Base-by-base conservation (phyloP, 1,140 invertebrate species). In the Ceratosolen fusciceps region DNA sequence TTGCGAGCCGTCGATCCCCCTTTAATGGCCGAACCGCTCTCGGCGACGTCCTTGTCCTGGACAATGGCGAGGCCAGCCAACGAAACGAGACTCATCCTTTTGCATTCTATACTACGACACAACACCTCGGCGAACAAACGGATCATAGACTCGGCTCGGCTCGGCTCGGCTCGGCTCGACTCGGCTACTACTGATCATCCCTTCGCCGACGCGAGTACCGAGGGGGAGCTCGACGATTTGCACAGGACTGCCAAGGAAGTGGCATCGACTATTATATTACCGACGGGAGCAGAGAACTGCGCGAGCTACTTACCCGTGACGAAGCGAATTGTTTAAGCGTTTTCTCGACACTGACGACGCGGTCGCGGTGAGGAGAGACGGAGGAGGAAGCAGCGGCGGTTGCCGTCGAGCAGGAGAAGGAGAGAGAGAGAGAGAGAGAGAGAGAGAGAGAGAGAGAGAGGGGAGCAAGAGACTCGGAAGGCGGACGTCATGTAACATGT, bases 301-400 rank as follows among this genome's bases (percentile, higher is more conserved):
- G 73, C 74, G 74, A 82, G 84, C 85, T 85, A 84, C 87, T 88
- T 88, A 85, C 86, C 77, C 56, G 77, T 79, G 70, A 79, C 77
- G 77, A 79, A 26, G 77, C 77, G 77, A 58, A 79, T 79, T 79
- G 77, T 79, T 79, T 73, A 67, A 79, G 77, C 77, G 70, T 73
- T 79, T 79, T 54, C 70, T 67, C 70, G 82, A 80, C 81, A 83
- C 81, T 78, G 77, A 85, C 80, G 83, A 74, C 21, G 80, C 83
- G 75, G 79, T 75, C 43, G 60, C 67, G 65, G 43, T 39, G 68
- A 71, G 49, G 52, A 37, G 71, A 54, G 71, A 73, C 24, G 56
- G n/a, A 47, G 67, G 67, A 60, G 34, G 72, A 49, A 60, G 31
- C 58, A 76, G 62, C 26, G 52, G 39, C 62, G 58, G 56, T 65